Percentiles rank a stretch among this genome's conserved stretches.
phyloP scores from a whole-genome alignment of 1,140 invertebrate species.

The Brachionus paranguensis region DNA sequence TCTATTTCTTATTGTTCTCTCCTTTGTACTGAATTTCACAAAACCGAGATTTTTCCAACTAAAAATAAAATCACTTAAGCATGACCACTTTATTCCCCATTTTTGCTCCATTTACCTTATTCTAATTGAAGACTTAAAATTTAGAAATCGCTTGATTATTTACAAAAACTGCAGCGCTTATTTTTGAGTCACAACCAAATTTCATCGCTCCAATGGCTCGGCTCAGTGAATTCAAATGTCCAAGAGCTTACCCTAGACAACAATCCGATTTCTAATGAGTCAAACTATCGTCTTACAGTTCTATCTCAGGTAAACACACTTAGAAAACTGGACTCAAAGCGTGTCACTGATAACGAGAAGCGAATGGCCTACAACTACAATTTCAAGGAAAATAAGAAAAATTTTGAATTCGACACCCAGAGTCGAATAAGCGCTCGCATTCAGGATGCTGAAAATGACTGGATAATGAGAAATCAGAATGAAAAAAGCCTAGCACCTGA shows the following conservation, averaged over 20 bases:
- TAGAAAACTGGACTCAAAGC: conserved; percentile 42
- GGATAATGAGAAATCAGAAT: conserved; percentile 50
- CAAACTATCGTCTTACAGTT: conserved; percentile 44
- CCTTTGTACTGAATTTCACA: too few relatives aligned
- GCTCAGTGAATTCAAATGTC: conserved; percentile 34
- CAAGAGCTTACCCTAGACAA: conserved; percentile 46
- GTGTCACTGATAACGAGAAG: conserved; percentile 39
- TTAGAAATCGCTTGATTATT: conserved; percentile 67
- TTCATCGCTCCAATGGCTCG: conserved; percentile 47
- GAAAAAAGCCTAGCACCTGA: neutral
- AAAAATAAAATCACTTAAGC: too few relatives aligned
- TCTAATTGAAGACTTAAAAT: neutral
- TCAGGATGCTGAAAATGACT: conserved; percentile 60
- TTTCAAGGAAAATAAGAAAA: neutral
- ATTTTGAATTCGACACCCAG: neutral
- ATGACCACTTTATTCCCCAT: too few relatives aligned
- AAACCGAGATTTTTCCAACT: too few relatives aligned
- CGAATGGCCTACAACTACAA: neutral
- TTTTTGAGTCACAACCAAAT: conserved; percentile 81
- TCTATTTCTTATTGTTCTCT: too few relatives aligned
- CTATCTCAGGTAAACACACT: conserved; percentile 44
- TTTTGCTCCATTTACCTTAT: too few relatives aligned
- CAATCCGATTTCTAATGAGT: conserved; percentile 45
- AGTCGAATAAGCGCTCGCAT: conserved; percentile 61
- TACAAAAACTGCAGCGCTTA: conserved; percentile 71